Evolutionary conservation across 2,888 invertebrate species (phyloP), one percentile per base, ranked within the genome.

Genomic region (Polydrusus tereticollis): DNA sequence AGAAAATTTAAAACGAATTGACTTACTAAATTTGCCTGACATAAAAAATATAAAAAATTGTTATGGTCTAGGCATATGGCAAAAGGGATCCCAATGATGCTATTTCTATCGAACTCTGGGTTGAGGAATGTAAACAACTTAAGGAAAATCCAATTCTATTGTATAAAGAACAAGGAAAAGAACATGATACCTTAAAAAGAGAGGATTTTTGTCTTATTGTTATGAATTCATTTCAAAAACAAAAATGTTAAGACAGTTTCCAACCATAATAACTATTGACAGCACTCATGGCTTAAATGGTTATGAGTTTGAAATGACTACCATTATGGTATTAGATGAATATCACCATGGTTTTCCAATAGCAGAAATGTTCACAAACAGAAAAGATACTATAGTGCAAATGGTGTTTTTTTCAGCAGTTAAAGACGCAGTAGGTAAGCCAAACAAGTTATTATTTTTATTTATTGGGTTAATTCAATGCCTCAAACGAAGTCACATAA

Each of bases 211-310:
- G 69, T 63, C 29, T 75, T 10, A 67, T 70, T 36, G 36, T 75
- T 5, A 73, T 73, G 73, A 73, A 70, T 36, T 29, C 5, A 80
- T 89, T 96, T 45, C 95, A 94, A 81, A 89, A 92, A 63, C 91
- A 94, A 67, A n/a, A n/a, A 91, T 97, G 71, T 1, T 75, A 0
- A 26, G 60, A 23, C 2, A 43, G 2, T 71, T 73, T 63, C 23
- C 60, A 59, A 10, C 14, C 55, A 68, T 69, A 62, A 45, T 69
- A 21, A 18, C 63, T 12, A 26, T 73, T 47, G 71, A 73, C 52
- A 38, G 70, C 55, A 73, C 73, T 0, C 72, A 72, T 65, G 71
- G 71, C 4, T 23, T 76, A 1, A 78, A 78, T 60, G 7, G 12
- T 2, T 77, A 76, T 63, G 73, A 75, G 60, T 78, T 76, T 73